phyloP scores from a whole-genome alignment of 2,797 vertebrate species.

The Poecilia wingei region DNA sequence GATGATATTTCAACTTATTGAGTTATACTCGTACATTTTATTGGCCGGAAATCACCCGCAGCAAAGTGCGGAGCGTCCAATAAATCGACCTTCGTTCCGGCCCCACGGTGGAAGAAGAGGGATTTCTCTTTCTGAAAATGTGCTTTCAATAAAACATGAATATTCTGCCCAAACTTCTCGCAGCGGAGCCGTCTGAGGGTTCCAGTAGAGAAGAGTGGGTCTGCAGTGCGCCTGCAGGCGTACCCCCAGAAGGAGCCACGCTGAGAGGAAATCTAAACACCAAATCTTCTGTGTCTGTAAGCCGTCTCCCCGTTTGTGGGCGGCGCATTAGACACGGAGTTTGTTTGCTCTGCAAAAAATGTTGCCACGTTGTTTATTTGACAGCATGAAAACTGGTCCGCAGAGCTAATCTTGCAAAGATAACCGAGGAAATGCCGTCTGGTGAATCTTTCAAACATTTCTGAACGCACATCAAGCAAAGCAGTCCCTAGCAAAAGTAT shows the following conservation, averaged over 20 bases:
- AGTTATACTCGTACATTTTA: not conserved
- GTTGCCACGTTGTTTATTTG: conserved; percentile 1
- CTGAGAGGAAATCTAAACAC: conserved; percentile 43
- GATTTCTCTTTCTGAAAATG: conserved; percentile 50
- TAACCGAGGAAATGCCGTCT: not conserved
- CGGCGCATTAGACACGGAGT: conserved; percentile 32
- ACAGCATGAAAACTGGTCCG: conserved; percentile 19
- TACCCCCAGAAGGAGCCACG: conserved; percentile 38
- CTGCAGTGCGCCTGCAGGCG: conserved; percentile 44
- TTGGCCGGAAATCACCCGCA: not conserved
- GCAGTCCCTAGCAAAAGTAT: not conserved
- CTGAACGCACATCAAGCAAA: not conserved
- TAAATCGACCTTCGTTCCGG: conserved; percentile 45
- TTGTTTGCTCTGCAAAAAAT: conserved; percentile 14
- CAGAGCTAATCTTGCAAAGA: conserved; percentile 21
- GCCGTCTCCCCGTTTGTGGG: conserved; percentile 23
- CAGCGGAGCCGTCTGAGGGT: conserved; percentile 61
- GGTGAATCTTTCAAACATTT: conserved; percentile 12
- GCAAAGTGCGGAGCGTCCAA: not conserved
- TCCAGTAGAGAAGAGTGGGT: conserved; percentile 41
- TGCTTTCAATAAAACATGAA: conserved; percentile 68
- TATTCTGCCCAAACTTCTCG: conserved; percentile 51
- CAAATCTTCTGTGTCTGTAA: conserved; percentile 21
- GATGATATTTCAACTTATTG: not conserved
- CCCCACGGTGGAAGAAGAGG: conserved; percentile 35